phyloP scores from a whole-genome alignment of 2,113 vertebrate genomes.

The Ophthalmolycus amberensis region DNA sequence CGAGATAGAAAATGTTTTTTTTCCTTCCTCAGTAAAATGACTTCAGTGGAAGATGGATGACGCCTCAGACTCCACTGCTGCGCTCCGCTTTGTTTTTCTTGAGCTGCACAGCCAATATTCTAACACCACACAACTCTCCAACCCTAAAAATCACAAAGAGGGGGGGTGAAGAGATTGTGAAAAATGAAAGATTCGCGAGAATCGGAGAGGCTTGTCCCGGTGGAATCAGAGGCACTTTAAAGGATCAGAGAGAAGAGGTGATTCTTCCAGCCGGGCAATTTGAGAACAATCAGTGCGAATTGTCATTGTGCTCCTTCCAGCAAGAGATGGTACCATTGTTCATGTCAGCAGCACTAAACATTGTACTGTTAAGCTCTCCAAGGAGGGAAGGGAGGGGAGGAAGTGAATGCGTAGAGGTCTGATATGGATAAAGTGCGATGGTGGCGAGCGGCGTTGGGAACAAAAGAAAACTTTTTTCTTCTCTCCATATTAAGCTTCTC shows the following conservation, averaged over 20 bases:
- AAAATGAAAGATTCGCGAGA: slow-evolving; percentile 58
- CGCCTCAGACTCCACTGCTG: slow-evolving; percentile 20
- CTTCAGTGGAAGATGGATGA: slow-evolving; percentile 50
- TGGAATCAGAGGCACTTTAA: slow-evolving; percentile 75
- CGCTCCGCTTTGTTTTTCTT: slow-evolving; percentile 52
- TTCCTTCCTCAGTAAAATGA: slow-evolving; percentile 33
- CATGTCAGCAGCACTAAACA: slow-evolving; percentile 69
- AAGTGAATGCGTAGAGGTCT: not conserved
- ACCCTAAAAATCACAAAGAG: slow-evolving; percentile 39
- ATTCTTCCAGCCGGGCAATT: slow-evolving; percentile 78
- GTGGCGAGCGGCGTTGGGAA: not conserved
- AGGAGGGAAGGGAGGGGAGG: not conserved
- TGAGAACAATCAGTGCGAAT: slow-evolving; percentile 80
- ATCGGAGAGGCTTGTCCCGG: slow-evolving; percentile 63
- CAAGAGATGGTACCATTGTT: slow-evolving; percentile 72
- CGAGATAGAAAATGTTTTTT: slow-evolving; percentile 24
- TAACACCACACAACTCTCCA: slow-evolving; percentile 29
- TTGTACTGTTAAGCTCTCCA: slow-evolving; percentile 32
- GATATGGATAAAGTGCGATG: slow-evolving; percentile 4
- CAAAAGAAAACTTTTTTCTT: slow-evolving; percentile 31
- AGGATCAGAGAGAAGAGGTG: slow-evolving; percentile 72
- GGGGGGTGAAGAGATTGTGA: not conserved
- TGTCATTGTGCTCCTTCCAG: slow-evolving; percentile 65
- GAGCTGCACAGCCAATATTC: slow-evolving; percentile 56
- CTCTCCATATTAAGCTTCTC: slow-evolving; percentile 52